phyloP scores from a whole-genome alignment of 1,140 invertebrate species.

The Gonatopus flavifemur region DNA sequence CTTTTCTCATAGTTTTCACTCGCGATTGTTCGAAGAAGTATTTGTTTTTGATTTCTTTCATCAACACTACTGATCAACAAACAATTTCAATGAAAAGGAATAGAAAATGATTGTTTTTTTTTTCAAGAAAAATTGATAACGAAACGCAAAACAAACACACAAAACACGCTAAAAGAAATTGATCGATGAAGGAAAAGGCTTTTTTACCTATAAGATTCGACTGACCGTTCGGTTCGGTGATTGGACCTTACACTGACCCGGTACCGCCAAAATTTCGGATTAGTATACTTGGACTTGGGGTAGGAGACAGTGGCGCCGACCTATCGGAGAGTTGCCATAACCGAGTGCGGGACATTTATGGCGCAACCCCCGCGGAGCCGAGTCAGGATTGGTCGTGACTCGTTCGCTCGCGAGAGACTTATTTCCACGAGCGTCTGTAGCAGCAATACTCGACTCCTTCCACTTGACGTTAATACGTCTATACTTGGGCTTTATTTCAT shows the following conservation, averaged over 20 bases:
- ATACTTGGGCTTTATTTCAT: no score
- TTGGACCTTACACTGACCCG: constrained; percentile 57
- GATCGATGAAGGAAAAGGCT: constrained; percentile 21
- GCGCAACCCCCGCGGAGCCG: constrained; percentile 44
- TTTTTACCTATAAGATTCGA: constrained; percentile 58
- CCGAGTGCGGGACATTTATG: constrained; percentile 50
- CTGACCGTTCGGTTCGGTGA: constrained; percentile 58
- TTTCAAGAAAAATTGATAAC: not conserved
- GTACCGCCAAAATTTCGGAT: constrained; percentile 51
- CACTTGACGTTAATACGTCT: no score
- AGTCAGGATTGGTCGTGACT: constrained; percentile 24
- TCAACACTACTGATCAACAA: no score
- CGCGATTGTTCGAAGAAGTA: no score
- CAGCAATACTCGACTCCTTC: no score
- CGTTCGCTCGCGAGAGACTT: constrained; percentile 5
- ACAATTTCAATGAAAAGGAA: no score
- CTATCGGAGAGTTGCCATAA: constrained; percentile 32
- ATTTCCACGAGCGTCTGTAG: not conserved
- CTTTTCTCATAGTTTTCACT: no score
- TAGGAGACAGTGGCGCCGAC: constrained; percentile 49
- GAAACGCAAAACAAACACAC: not conserved
- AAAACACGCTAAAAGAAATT: not conserved
- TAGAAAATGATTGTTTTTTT: no score
- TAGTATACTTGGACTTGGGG: constrained; percentile 51
- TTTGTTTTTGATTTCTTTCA: no score